Evolutionary conservation across 1,140 invertebrate genomes (phyloP), one percentile per base, ranked within the genome.

Genomic region (Papilio xuthus): DNA sequence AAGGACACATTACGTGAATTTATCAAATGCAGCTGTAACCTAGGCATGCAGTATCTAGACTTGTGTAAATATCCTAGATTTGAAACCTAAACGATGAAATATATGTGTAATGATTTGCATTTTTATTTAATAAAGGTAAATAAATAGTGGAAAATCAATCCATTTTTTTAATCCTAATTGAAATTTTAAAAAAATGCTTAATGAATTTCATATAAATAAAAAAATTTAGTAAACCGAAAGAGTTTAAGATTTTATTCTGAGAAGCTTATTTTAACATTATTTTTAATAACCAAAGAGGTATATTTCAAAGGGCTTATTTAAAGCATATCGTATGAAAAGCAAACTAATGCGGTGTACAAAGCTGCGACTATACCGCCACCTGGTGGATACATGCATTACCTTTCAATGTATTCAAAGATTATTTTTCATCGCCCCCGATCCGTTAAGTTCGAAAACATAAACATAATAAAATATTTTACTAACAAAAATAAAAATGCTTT

Each of bases 291-390:
- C 26, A 67, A 32, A 13, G 26, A 67, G 10, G 9, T 67, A 67
- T 32, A 15, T 67, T 67, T 67, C 60, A 67, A 67, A 32, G 13
- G 26, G 60, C 60, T 67, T 18, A 67, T 28, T 32, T 32, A 28
- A 67, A 67, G 60, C 26, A 13, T 60, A 60, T 26, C 56, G 23
- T 18, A 28, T 63, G 26, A 63, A 63, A 63, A 63, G 60, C 60
- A 63, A 63, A 63, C 60, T 63, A 63, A 63, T 63, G 60, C 60
- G 26, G 60, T 63, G 13, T 63, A 63, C 60, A 28, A 63, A 63
- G 60, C 60, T 26, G 60, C 23, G 12, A 26, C 60, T 32, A 63
- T 18, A 63, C 12, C 23, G 23, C 60, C 60, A 63, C 26, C 60
- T 26, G 26, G 23, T n/a, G 18, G 50, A 6, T 28, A 63, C 60